Percentiles rank a stretch among this genome's conserved stretches.
These are phyloP conservation scores for Stenolophus ochropezus DNA, from an alignment of 2,888 invertebrate species.

Conservation along the genomic window DNA sequence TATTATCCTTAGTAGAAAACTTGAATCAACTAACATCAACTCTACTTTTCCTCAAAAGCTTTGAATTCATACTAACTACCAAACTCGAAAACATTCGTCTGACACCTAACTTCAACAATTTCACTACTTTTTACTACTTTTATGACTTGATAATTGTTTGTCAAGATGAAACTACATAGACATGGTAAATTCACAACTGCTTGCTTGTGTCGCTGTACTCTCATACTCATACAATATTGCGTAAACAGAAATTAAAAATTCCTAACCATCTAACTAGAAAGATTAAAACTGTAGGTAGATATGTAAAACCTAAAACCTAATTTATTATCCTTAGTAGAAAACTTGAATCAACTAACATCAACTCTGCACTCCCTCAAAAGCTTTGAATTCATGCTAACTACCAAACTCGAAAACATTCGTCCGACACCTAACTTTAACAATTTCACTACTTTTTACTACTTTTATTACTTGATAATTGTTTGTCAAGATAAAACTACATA, in stretches of 20 bases:
- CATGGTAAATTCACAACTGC: no score
- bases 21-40: no score
- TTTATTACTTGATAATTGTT: background rate
- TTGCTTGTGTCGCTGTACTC: no score
- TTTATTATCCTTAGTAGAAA: no score
- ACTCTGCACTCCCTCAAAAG: constrained; percentile 10
- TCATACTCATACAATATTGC: no score
- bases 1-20: no score
- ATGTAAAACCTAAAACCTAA: no score
- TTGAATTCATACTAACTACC: constrained; percentile 25
- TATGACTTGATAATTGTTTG: background rate
- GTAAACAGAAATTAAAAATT: no score
- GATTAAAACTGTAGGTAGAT: no score
- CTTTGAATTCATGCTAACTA: constrained; percentile 25
- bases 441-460: constrained; percentile 4
- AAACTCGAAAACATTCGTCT: constrained; percentile 2
- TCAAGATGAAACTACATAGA: background rate
- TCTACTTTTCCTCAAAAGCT: constrained; percentile 12
- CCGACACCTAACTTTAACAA: background rate
- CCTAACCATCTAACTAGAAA: no score
- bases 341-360: no score
- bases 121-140: constrained; percentile 8
- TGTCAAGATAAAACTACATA: background rate
- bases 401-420: constrained; percentile 3
- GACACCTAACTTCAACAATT: background rate